phyloP scores from a whole-genome alignment of 2,113 vertebrate species.

The Coturnix japonica region DNA sequence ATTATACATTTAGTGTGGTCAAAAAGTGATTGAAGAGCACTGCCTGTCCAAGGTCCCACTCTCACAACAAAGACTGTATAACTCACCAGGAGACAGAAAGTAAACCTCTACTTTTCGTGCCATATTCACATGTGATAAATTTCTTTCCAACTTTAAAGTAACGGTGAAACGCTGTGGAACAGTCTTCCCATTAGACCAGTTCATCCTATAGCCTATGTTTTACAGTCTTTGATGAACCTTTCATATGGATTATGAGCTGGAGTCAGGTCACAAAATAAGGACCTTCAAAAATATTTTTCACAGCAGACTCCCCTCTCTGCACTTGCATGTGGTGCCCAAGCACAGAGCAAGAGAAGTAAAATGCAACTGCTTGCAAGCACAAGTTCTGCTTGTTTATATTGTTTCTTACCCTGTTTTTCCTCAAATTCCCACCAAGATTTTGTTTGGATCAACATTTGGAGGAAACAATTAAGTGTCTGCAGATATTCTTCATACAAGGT shows the following conservation, averaged over 20 bases:
- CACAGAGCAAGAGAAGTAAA: neutral
- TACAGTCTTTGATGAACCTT: neutral
- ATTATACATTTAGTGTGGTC: neutral
- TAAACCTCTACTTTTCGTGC: neutral
- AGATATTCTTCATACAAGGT: neutral
- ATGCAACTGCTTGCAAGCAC: neutral
- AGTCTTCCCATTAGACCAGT: neutral
- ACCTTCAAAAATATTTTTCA: neutral
- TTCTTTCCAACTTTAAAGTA: neutral
- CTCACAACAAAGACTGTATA: neutral
- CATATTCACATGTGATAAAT: fast-evolving
- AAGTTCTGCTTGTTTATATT: neutral
- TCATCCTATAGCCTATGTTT: neutral
- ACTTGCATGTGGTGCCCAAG: neutral
- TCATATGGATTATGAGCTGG: neutral
- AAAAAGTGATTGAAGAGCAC: neutral
- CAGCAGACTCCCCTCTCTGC: neutral
- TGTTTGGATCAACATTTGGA: neutral
- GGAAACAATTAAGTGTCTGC: neutral
- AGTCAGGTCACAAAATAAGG: neutral
- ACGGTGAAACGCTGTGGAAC: neutral
- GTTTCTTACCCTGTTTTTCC: neutral
- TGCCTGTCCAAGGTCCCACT: neutral
- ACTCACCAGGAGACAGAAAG: neutral
- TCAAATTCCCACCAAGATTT: neutral